phyloP scores from a whole-genome alignment of 2,888 invertebrate genomes.

The Ferdinandea cuprea region DNA sequence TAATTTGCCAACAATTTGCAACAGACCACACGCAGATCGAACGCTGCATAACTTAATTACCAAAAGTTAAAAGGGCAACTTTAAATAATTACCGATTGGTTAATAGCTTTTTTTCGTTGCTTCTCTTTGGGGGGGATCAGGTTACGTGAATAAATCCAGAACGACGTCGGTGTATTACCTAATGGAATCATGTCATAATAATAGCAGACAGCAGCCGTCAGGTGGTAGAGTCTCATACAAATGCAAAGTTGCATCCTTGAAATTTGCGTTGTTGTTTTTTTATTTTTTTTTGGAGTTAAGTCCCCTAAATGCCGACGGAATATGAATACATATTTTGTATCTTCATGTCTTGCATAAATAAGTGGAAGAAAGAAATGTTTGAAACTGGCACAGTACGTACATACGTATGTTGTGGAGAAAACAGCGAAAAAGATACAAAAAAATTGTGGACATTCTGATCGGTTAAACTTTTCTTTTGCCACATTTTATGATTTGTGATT shows the following conservation, averaged over 20 bases:
- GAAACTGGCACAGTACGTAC: conserved; percentile 41
- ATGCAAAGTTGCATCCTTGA: conserved; percentile 29
- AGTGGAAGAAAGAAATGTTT: background rate
- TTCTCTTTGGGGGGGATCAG: background rate
- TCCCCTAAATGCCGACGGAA: background rate
- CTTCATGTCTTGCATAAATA: conserved; percentile 1
- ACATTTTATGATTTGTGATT: no score
- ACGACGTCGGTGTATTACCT: conserved; percentile 1
- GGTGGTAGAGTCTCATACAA: background rate
- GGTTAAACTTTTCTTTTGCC: background rate
- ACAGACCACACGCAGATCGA: conserved; percentile 17
- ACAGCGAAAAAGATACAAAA: conserved; percentile 18
- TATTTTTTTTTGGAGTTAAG: background rate
- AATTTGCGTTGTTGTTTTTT: background rate
- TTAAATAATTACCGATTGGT: conserved; percentile 16
- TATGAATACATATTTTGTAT: conserved; percentile 2
- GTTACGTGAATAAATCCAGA: conserved; percentile 25
- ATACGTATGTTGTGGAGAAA: conserved; percentile 12
- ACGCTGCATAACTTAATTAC: conserved; percentile 37
- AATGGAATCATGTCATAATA: conserved; percentile 15
- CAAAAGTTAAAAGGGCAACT: conserved; percentile 22
- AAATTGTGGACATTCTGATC: conserved; percentile 34
- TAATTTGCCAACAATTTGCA: conserved; percentile 7
- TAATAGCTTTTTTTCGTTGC: background rate
- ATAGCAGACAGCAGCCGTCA: background rate